A percentile compares a stretch with the other conserved stretches of the same genome.
Evolutionary conservation across 2,113 vertebrate genomes (phyloP).

Genomic region (Thermophis baileyi): DNA sequence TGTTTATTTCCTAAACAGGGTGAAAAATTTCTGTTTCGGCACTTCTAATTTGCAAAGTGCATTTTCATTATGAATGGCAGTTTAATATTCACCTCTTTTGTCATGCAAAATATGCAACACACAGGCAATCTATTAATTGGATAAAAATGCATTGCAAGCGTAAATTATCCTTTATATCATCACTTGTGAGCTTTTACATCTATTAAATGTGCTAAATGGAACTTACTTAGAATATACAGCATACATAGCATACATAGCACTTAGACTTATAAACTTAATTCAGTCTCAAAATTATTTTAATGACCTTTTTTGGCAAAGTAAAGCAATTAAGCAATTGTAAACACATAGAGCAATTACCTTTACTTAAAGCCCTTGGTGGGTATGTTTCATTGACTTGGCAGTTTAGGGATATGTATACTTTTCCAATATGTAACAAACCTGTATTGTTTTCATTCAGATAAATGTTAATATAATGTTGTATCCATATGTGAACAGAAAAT

Average conservation of each 20-base stretch:
- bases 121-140: conserved; percentile 99
- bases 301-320: conserved; percentile 69
- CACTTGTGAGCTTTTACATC: conserved; percentile 74
- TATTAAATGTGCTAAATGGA: conserved; percentile 80
- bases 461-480: conserved; percentile 27
- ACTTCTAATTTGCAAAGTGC: conserved; percentile 99
- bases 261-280: conserved; percentile 69
- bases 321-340: conserved; percentile 79
- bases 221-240: conserved; percentile 74
- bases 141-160: conserved; percentile 93
- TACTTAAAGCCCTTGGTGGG: conserved; percentile 51
- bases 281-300: conserved; percentile 65
- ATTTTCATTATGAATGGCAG: conserved; percentile 99
- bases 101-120: conserved; percentile 98
- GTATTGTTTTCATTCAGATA: conserved; percentile 31
- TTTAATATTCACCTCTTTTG: conserved; percentile 99
- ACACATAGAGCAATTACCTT: conserved; percentile 70
- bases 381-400: conserved; percentile 56
- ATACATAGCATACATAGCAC: too few relatives aligned
- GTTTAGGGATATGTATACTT: conserved; percentile 28
- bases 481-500: conserved; percentile 7
- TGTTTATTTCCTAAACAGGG: conserved; percentile 99
- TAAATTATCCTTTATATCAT: conserved; percentile 87
- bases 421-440: conserved; percentile 36
- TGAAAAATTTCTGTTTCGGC: conserved; percentile 94